Evolutionary conservation across 2,888 invertebrate species (phyloP).

Genomic region (Laspeyria flexula): DNA sequence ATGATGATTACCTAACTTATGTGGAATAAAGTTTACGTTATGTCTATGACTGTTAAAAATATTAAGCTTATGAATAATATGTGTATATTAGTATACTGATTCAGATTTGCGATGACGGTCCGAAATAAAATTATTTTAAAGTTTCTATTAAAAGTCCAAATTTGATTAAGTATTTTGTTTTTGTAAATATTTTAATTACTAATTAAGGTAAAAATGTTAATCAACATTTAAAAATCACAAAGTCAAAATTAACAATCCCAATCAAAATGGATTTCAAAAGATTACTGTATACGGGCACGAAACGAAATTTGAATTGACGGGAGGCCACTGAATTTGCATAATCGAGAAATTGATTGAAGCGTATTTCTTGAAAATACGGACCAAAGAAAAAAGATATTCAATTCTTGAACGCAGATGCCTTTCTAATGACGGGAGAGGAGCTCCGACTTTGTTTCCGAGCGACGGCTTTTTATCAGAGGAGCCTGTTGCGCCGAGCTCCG

Average conservation of each 20-base stretch:
- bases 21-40: too few species aligned
- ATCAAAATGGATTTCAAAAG: conserved; percentile 65
- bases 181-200: background rate
- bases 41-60: too few species aligned
- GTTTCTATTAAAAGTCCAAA: too few species aligned
- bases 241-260: conserved; percentile 60
- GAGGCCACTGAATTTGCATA: conserved; percentile 73
- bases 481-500: conserved; percentile 55
- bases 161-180: background rate
- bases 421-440: conserved; percentile 63
- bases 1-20: conserved; percentile 1
- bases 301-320: conserved; percentile 63
- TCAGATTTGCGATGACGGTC: too few species aligned
- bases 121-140: too few species aligned
- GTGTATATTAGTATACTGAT: too few species aligned
- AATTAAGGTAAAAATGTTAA: conserved; percentile 38
- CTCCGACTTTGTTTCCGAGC: conserved; percentile 49
- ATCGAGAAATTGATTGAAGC: conserved; percentile 83
- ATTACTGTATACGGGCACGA: conserved; percentile 55
- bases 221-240: conserved; percentile 53
- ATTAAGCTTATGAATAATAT: too few species aligned
- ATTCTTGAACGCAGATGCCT: conserved; percentile 70
- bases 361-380: conserved; percentile 67
- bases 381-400: conserved; percentile 63
- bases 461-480: conserved; percentile 42